Conservation (phyloP, 1,140 invertebrate species). For the Rhagoletis pomonella region DNA sequence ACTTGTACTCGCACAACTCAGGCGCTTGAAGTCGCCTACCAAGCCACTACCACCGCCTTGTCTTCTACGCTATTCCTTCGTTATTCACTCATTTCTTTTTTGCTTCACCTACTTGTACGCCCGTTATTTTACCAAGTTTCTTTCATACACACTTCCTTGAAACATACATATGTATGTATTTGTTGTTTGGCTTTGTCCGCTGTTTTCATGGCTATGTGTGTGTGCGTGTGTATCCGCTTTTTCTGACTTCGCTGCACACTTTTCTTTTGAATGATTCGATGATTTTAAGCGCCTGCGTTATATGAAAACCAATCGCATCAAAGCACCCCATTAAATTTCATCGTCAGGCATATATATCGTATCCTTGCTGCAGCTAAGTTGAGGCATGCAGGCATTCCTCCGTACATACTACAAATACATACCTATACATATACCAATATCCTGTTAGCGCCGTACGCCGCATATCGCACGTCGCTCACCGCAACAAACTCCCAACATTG, state of each 20-base stretch:
- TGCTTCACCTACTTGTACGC: conserved; percentile 43
- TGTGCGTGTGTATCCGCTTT: conserved; percentile 62
- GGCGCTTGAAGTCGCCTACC: background rate
- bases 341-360: conserved; percentile 69
- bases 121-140: conserved; percentile 47
- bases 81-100: conserved; percentile 31
- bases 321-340: conserved; percentile 75
- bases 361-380: conserved; percentile 5
- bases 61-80: conserved; percentile 11
- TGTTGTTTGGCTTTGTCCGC: conserved; percentile 53
- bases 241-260: conserved; percentile 62
- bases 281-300: conserved; percentile 75
- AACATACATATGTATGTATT: background rate
- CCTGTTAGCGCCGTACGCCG: background rate
- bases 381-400: background rate
- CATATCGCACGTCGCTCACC: background rate
- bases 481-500: background rate
- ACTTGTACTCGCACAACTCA: background rate
- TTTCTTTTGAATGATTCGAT: conserved; percentile 75
- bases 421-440: conserved; percentile 48
- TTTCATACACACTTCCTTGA: conserved; percentile 10
- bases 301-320: conserved; percentile 75
- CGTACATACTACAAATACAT: background rate
- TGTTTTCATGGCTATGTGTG: conserved; percentile 55
- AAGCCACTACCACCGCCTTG: background rate